A percentile compares a stretch with the other conserved stretches of the same genome.
These are phyloP conservation scores for Crambe crambe DNA, from an alignment of 37 sponge, comb jelly and placozoan species.

Conservation along the genomic window DNA sequence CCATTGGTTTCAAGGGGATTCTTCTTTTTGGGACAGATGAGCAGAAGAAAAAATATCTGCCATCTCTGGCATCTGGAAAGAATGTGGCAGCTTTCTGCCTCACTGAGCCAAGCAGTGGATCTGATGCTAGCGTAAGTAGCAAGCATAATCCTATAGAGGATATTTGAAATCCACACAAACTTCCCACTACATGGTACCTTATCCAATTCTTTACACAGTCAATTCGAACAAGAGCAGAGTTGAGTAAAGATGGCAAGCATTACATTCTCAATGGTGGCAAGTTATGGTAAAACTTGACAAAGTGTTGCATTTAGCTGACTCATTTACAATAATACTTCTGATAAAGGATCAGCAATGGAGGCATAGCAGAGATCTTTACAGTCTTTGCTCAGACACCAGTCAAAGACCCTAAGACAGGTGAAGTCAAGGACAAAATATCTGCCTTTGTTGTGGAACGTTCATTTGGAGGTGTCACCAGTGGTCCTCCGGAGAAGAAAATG, in stretches of 20 bases:
- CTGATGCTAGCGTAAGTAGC: conserved; percentile 92
- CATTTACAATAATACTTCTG: too few relatives aligned
- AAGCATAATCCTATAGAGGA: not conserved
- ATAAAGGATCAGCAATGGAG: conserved; percentile 99
- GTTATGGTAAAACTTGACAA: conserved; percentile 75
- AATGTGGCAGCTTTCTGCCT: conserved; percentile 94
- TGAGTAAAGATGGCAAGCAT: conserved; percentile 93
- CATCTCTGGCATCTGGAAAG: conserved; percentile 89
- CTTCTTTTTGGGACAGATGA: conserved; percentile 88
- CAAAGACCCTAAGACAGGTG: conserved; percentile 84
- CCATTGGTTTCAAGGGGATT: conserved; percentile 97
- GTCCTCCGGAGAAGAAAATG: conserved; percentile 99
- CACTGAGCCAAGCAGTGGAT: conserved; percentile 96
- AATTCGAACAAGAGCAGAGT: conserved; percentile 84
- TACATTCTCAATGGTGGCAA: conserved; percentile 97
- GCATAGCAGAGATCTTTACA: conserved; percentile 96
- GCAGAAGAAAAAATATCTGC: conserved; percentile 95
- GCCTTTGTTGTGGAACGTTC: conserved; percentile 97
- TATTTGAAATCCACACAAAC: not conserved
- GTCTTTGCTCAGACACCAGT: conserved; percentile 98
- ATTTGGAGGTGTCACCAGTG: conserved; percentile 94
- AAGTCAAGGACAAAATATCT: conserved; percentile 87
- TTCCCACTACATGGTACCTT: not conserved
- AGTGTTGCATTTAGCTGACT: not conserved
- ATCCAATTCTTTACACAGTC: conserved; percentile 87